Evolutionary conservation across 92 coral and sea anemone genomes (phyloP), one percentile per base, ranked within the genome.

Genomic region (Chrysogorgia sp.): DNA sequence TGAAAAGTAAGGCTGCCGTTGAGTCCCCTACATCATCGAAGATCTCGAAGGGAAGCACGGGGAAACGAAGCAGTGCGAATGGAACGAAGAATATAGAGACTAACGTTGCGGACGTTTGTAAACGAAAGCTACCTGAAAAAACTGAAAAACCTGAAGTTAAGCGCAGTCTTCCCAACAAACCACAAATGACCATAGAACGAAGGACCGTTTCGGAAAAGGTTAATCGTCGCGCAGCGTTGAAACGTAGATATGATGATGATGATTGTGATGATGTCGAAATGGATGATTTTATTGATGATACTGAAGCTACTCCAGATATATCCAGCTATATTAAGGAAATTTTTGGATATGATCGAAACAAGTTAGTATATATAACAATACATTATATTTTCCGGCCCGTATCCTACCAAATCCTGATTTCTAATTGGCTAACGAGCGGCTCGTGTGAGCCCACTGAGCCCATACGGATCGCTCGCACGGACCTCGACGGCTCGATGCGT

Each of bases 281-380:
- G 43, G 92, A 86, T 77, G 90, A 86, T 30, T 88, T 90, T 67
- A 89, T 89, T 76, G 97, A 90, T 56, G 97, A 90, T 45, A 85
- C 85, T 30, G 92, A 76, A 2, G 92, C 57, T 0, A 89, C 84
- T 0, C 84, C 86, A 0, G 90, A 94, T 81, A 88, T 91, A 23
- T 91, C 98, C 13, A 76, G 74, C 37, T 87, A 91, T 58, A 94
- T 94, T 28, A 87, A 86, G 75, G 92, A 94, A 63, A 94, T 94
- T 20, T 94, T 94, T 89, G 98, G 98, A 30, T 94, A 94, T 83
- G 98, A 94, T 81, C 84, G 79, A 61, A 59, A 89, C 58, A 89
- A 87, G 98, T 94, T 75, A 33, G 86, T n/a, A n/a, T n/a, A 17
- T 52, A 52, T 5, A 52, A 23, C 9, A 5, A 52, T 23, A 52